phyloP scores from a whole-genome alignment of 2,797 vertebrate genomes.

The Menidia menidia region DNA sequence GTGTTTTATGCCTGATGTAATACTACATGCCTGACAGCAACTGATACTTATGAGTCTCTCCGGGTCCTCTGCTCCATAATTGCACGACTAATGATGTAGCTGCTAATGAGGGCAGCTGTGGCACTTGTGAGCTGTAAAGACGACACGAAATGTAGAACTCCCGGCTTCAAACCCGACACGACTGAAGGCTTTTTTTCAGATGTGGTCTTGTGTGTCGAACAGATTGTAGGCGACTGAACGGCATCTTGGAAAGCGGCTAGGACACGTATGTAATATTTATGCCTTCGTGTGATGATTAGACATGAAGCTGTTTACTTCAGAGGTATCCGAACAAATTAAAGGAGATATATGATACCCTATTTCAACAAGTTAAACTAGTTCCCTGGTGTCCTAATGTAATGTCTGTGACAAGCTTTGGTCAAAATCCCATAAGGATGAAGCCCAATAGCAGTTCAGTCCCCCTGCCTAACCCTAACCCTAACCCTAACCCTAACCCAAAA shows the following conservation, averaged over 20 bases:
- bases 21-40: constrained; percentile 55
- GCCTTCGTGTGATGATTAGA: background rate
- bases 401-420: too few species aligned
- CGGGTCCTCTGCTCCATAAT: constrained; percentile 53
- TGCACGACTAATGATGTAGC: constrained; percentile 60
- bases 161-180: constrained; percentile 9
- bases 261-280: background rate
- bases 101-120: constrained; percentile 54
- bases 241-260: background rate
- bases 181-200: constrained; percentile 7
- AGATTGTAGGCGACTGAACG: background rate
- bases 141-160: constrained; percentile 32
- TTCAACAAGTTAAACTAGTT: too few species aligned
- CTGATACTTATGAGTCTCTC: constrained; percentile 58
- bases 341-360: too few species aligned
- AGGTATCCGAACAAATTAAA: constrained; percentile 8
- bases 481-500: too few species aligned
- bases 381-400: too few species aligned
- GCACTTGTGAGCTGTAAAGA: constrained; percentile 37
- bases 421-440: too few species aligned
- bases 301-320: background rate
- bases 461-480: too few species aligned
- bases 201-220: background rate
- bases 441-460: too few species aligned
- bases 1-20: constrained; percentile 57